phyloP scores from a whole-genome alignment of 2,888 invertebrate species.

The Sphecodes monilicornis region DNA sequence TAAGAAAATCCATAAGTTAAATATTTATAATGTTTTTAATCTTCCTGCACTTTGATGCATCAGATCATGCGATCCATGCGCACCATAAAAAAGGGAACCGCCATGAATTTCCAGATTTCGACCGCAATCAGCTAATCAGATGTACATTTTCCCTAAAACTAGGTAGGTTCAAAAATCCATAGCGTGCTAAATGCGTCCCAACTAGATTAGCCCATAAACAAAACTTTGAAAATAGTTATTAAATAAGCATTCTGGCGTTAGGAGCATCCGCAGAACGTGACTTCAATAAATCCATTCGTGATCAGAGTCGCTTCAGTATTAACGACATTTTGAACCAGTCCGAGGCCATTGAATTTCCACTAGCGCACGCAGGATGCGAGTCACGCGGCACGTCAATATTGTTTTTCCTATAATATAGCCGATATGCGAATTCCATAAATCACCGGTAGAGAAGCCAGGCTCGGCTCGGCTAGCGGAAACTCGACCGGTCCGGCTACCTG shows the following conservation, averaged over 20 bases:
- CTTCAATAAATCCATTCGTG: constrained; percentile 5
- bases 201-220: background rate
- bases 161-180: background rate
- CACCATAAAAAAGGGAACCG: too few relatives aligned
- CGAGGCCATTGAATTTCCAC: constrained; percentile 8
- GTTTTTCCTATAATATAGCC: constrained; percentile 47
- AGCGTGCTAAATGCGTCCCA: background rate
- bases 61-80: too few relatives aligned
- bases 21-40: too few relatives aligned
- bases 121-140: background rate
- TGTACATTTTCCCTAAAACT: background rate
- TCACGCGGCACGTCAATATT: constrained; percentile 44
- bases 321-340: constrained; percentile 26
- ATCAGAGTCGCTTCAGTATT: background rate
- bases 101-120: background rate
- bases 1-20: too few relatives aligned
- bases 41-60: too few relatives aligned
- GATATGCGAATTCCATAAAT: constrained; percentile 51
- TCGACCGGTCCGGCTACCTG: constrained; percentile 18
- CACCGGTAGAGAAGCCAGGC: constrained; percentile 15
- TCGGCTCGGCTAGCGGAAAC: constrained; percentile 3
- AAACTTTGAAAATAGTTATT: background rate
- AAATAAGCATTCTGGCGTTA: background rate
- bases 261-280: background rate
- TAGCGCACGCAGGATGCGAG: constrained; percentile 5